Conservation (phyloP, 2,888 invertebrate species). For the Epistrophe eligans region DNA sequence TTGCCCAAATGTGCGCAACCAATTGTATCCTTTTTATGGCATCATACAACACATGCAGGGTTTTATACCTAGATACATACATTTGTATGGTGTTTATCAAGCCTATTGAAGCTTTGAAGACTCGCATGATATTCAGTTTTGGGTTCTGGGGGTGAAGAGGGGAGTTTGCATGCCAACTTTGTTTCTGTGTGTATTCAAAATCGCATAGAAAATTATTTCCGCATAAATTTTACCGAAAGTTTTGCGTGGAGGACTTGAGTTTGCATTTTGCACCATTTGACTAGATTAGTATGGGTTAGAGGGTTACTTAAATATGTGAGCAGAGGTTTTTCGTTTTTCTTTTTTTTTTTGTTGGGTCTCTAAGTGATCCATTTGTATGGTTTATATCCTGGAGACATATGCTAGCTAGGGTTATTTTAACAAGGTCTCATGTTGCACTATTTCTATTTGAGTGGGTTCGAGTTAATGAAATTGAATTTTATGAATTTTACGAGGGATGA, state of each 20-base stretch:
- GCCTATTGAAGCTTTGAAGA: slow-evolving; percentile 49
- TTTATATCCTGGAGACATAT: slow-evolving; percentile 31
- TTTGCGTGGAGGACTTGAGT: slow-evolving; percentile 49
- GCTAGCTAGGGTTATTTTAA: slow-evolving; percentile 20
- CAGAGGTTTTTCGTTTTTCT: background rate
- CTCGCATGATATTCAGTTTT: slow-evolving; percentile 10
- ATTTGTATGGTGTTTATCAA: slow-evolving; percentile 12
- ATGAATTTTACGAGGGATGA: background rate
- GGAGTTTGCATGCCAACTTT: background rate
- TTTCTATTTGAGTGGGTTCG: background rate
- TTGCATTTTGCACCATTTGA: slow-evolving; percentile 25
- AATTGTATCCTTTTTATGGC: slow-evolving; percentile 75
- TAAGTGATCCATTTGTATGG: slow-evolving; percentile 15
- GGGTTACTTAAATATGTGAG: slow-evolving; percentile 13
- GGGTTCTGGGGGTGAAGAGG: too few species aligned
- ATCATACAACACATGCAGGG: slow-evolving; percentile 9
- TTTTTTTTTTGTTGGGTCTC: background rate
- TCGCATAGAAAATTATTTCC: slow-evolving; percentile 74
- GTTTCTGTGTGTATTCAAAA: slow-evolving; percentile 20
- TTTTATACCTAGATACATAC: background rate
- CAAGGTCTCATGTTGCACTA: slow-evolving; percentile 27
- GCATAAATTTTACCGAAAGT: slow-evolving; percentile 61
- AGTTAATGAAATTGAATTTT: slow-evolving; percentile 15
- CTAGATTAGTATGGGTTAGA: slow-evolving; percentile 39
- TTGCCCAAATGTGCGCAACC: slow-evolving; percentile 76